phyloP scores from a whole-genome alignment of 2,797 vertebrate genomes.

The Enteromius treurensis region DNA sequence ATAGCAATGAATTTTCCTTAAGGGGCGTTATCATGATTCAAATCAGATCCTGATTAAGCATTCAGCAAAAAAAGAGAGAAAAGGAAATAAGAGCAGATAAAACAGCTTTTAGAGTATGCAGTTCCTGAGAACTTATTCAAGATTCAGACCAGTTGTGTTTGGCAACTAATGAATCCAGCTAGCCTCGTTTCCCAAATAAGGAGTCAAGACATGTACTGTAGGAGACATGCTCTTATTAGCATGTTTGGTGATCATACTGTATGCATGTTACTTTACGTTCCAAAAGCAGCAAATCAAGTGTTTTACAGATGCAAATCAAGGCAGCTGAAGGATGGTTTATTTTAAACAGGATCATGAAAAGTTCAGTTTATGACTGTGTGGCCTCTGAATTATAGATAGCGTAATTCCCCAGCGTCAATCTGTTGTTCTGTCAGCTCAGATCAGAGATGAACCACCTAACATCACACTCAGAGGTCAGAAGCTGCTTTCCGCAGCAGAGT shows the following conservation, averaged over 20 bases:
- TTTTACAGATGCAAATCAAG: conserved; percentile 20
- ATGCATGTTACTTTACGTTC: conserved; percentile 4
- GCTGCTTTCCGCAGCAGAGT: conserved; percentile 17
- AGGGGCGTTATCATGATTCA: conserved; percentile 34
- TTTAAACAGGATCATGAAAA: conserved; percentile 51
- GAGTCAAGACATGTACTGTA: not conserved
- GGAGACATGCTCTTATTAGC: not conserved
- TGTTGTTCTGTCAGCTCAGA: conserved; percentile 59
- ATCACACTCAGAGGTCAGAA: conserved; percentile 50
- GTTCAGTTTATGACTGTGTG: conserved; percentile 39
- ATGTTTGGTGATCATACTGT: conserved; percentile 7
- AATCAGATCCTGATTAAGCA: conserved; percentile 35
- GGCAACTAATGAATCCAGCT: not conserved
- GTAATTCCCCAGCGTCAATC: conserved; percentile 52
- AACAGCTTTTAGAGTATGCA: conserved; percentile 12
- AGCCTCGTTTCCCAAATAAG: not conserved
- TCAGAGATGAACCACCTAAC: conserved; percentile 50
- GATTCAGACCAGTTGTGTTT: conserved; percentile 7
- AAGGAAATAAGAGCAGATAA: conserved; percentile 7
- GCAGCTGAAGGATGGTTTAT: conserved; percentile 31
- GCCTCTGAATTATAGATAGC: conserved; percentile 57
- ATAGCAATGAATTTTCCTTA: conserved; percentile 33
- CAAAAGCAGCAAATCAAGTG: not conserved
- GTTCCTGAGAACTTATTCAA: conserved; percentile 20
- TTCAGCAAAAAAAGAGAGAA: conserved; percentile 12